A percentile compares a stretch with the other conserved stretches of the same genome.
Evolutionary conservation across 2,113 vertebrate species (phyloP).

Genomic region (Sorex fumeus): DNA sequence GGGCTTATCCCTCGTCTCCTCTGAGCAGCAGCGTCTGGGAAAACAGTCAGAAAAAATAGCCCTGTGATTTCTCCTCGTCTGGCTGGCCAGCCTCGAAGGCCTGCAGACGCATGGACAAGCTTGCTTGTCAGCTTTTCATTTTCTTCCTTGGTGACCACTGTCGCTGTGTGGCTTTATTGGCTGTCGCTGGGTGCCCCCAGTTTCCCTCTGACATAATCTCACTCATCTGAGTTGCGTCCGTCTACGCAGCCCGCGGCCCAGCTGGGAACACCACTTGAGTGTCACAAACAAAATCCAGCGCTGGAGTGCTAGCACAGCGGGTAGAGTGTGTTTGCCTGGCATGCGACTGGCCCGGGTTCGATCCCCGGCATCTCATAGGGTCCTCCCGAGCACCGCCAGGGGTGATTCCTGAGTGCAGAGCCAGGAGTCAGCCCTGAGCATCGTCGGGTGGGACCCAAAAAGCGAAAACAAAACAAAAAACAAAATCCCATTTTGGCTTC

Average conservation of each 20-base stretch:
- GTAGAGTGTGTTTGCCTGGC: too few species aligned
- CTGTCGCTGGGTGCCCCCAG: not conserved
- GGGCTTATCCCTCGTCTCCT: not conserved
- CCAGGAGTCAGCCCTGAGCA: too few species aligned
- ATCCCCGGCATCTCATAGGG: too few species aligned
- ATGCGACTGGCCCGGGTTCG: too few species aligned
- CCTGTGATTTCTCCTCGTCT: not conserved
- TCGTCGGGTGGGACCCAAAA: too few species aligned
- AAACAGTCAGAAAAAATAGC: conserved; percentile 7
- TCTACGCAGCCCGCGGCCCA: not conserved
- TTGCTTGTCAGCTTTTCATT: not conserved
- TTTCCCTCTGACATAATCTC: not conserved
- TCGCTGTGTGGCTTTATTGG: not conserved
- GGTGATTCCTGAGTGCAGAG: too few species aligned
- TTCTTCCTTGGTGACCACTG: not conserved
- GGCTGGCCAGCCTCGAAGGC: not conserved
- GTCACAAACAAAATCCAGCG: not conserved
- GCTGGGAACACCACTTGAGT: not conserved
- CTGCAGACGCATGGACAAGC: not conserved
- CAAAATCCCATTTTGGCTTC: not conserved
- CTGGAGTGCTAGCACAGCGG: too few species aligned
- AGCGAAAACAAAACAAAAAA: too few species aligned
- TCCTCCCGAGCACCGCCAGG: too few species aligned
- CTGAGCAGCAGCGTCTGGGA: not conserved
- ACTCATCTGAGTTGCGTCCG: not conserved